These are phyloP conservation scores for Tenebrosternarchus preto DNA, from an alignment of 2,113 vertebrate genomes.

Conservation along the genomic window DNA sequence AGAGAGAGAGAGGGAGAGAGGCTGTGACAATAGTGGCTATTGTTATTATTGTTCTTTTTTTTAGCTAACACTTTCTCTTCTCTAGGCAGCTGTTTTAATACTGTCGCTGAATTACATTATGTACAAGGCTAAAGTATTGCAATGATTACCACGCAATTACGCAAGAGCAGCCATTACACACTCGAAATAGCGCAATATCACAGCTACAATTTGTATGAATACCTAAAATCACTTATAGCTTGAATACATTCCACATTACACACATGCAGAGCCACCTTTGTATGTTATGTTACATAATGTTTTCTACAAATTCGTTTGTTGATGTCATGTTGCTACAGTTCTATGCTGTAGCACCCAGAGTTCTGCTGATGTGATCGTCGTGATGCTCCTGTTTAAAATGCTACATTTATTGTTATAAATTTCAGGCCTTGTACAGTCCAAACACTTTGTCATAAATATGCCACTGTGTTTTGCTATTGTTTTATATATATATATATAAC, in stretches of 20 bases:
- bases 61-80: too few species aligned
- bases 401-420: slow-evolving; percentile 9
- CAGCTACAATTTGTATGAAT: too few species aligned
- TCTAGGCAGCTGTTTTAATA: too few species aligned
- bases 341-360: neutral
- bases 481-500: too few species aligned
- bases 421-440: slow-evolving; percentile 10
- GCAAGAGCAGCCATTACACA: too few species aligned
- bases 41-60: too few species aligned
- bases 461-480: slow-evolving; percentile 28
- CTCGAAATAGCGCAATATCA: too few species aligned
- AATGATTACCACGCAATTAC: too few species aligned
- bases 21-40: too few species aligned
- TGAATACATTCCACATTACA: neutral
- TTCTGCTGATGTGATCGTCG: slow-evolving; percentile 3
- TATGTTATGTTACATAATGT: slow-evolving; percentile 10
- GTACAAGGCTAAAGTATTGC: too few species aligned
- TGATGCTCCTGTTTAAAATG: neutral
- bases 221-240: neutral
- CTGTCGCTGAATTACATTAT: too few species aligned
- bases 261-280: neutral
- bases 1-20: too few species aligned
- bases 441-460: slow-evolving; percentile 10
- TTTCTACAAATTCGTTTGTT: neutral
- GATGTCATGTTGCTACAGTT: neutral